phyloP scores from a whole-genome alignment of 2,888 invertebrate species.

The Mechanitis messenoides region DNA sequence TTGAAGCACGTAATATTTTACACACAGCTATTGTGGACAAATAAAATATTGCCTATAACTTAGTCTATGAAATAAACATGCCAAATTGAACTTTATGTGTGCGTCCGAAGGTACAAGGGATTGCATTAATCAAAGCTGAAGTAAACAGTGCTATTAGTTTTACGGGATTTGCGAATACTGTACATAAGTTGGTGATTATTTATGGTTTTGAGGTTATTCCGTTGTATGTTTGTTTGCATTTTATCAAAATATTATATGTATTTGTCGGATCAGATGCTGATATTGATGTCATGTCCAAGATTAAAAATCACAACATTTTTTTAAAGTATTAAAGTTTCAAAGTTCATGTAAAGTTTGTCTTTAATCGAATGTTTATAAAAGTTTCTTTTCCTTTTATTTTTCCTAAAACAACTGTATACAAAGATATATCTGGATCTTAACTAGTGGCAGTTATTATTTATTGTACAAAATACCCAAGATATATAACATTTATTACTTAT shows the following conservation, averaged over 20 bases:
- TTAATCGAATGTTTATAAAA: no score
- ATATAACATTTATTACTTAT: no score
- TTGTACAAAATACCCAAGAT: no score
- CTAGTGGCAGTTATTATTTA: no score
- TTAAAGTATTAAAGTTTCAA: no score
- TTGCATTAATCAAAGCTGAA: conserved; percentile 28
- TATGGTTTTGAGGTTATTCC: conserved; percentile 2
- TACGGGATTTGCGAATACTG: conserved; percentile 27
- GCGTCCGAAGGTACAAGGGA: conserved; percentile 10
- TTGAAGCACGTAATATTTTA: conserved; percentile 27
- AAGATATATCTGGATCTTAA: no score
- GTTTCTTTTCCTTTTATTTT: no score
- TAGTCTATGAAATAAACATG: conserved; percentile 28
- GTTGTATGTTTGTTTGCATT: background rate
- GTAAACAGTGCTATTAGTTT: conserved; percentile 29
- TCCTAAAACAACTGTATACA: no score
- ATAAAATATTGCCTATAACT: conserved; percentile 27
- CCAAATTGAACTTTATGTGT: conserved; percentile 24
- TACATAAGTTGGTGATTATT: conserved; percentile 8
- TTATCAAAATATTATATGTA: background rate
- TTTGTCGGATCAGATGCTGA: background rate
- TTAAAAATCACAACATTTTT: no score
- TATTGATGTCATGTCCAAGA: no score
- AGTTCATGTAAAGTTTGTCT: no score
- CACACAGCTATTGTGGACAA: conserved; percentile 25